Conservation (phyloP, 1,140 invertebrate species). For the Drosophila bipectinata region DNA sequence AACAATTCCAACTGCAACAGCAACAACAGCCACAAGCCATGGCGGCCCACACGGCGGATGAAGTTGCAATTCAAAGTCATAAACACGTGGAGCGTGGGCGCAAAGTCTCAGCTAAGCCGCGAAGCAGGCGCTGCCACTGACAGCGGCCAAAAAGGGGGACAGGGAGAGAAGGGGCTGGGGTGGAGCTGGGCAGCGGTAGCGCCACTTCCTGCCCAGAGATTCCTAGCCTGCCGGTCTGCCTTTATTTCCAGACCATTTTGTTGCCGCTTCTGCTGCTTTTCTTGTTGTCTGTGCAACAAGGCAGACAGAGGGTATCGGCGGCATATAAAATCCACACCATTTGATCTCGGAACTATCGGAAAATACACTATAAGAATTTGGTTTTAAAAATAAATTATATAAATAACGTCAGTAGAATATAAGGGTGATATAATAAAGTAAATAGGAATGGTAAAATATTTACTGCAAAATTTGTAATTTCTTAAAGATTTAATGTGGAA, state of each 20-base stretch:
- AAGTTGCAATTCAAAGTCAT: slow-evolving; percentile 83
- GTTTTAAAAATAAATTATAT: too few relatives aligned
- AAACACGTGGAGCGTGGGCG: slow-evolving; percentile 80
- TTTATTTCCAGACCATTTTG: slow-evolving; percentile 51
- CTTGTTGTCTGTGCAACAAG: slow-evolving; percentile 41
- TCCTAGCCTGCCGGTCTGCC: slow-evolving; percentile 15
- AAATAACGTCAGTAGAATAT: too few relatives aligned
- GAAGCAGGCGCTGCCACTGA: slow-evolving; percentile 60
- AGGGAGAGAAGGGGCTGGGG: not conserved
- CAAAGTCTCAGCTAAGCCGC: slow-evolving; percentile 79
- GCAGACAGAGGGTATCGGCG: slow-evolving; percentile 38
- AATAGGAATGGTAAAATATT: too few relatives aligned
- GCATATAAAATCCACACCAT: slow-evolving; percentile 40
- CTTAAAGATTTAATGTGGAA: too few relatives aligned
- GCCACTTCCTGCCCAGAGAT: slow-evolving; percentile 61
- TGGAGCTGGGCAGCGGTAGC: slow-evolving; percentile 27
- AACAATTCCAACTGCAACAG: not conserved
- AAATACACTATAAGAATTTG: not conserved
- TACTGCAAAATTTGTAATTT: too few relatives aligned
- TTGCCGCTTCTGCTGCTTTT: slow-evolving; percentile 1
- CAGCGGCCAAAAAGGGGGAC: slow-evolving; percentile 27
- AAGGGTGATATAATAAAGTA: too few relatives aligned
- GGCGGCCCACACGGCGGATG: slow-evolving; percentile 59
- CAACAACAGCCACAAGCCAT: slow-evolving; percentile 15
- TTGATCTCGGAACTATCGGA: slow-evolving; percentile 5